These are phyloP conservation scores for Drosophila austrosaltans DNA, from an alignment of 2,888 invertebrate species.

Conservation along the genomic window DNA sequence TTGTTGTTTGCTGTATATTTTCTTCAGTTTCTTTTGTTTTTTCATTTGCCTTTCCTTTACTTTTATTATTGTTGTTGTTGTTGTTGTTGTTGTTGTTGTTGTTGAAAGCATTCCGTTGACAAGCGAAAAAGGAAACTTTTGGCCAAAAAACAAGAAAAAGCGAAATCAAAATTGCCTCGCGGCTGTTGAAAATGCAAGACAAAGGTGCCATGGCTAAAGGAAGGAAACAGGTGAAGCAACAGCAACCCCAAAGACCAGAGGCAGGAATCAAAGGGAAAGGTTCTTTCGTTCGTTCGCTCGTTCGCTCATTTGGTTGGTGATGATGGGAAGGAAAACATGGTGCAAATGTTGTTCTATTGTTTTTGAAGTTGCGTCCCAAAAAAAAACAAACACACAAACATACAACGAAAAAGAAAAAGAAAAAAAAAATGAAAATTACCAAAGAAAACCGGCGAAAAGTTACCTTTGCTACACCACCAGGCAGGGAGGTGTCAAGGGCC, in stretches of 20 bases:
- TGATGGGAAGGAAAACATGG: slow-evolving; percentile 47
- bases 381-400: slow-evolving; percentile 12
- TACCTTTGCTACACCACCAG: neutral
- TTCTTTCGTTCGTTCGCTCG: neutral
- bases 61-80: too few species aligned
- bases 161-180: slow-evolving; percentile 55
- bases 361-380: slow-evolving; percentile 52
- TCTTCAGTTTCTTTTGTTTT: slow-evolving; percentile 11
- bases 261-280: neutral
- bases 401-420: neutral
- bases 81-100: neutral
- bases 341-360: slow-evolving; percentile 60
- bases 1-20: neutral
- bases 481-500: neutral
- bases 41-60: neutral
- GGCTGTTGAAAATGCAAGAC: slow-evolving; percentile 54
- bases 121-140: slow-evolving; percentile 55
- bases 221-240: neutral
- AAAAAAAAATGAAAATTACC: neutral
- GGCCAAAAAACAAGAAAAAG: slow-evolving; percentile 38
- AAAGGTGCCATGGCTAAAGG: slow-evolving; percentile 31
- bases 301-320: slow-evolving; percentile 1
- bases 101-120: slow-evolving; percentile 57
- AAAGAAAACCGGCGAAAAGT: slow-evolving; percentile 5
- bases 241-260: neutral